A percentile compares a stretch with the other conserved stretches of the same genome.
Conservation (phyloP, 2,113 vertebrate species). For the Meleagris gallopavo region DNA sequence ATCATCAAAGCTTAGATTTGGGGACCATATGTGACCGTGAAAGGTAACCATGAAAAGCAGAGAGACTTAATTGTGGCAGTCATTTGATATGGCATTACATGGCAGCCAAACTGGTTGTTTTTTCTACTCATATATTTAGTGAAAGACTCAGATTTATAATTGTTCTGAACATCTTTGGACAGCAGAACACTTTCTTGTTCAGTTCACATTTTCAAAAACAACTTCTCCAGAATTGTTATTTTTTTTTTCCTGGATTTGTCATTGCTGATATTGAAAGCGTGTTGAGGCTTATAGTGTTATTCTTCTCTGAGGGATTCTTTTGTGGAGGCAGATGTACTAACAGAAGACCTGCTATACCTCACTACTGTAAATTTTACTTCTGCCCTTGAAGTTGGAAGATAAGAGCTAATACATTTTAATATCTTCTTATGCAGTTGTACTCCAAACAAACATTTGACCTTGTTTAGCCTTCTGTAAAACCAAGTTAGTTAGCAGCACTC, state of each 20-base stretch:
- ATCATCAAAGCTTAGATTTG: neutral
- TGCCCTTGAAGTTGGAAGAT: neutral
- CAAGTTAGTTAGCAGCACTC: neutral
- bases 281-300: neutral
- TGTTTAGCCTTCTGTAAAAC: neutral
- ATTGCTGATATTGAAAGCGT: neutral
- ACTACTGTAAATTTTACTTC: neutral
- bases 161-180: neutral
- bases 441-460: neutral
- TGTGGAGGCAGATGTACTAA: neutral
- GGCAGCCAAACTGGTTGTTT: neutral
- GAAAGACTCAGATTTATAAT: neutral
- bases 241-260: neutral
- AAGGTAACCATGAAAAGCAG: rapidly evolving
- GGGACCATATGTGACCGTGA: rapidly evolving
- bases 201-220: neutral
- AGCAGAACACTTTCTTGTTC: neutral
- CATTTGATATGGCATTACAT: neutral
- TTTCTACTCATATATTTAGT: neutral
- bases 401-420: neutral
- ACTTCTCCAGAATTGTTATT: neutral
- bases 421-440: neutral
- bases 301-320: neutral
- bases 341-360: neutral
- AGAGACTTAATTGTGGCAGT: neutral